Conservation (phyloP, 37 sponge, comb jelly and placozoan species). For the Axinella damicornis region DNA sequence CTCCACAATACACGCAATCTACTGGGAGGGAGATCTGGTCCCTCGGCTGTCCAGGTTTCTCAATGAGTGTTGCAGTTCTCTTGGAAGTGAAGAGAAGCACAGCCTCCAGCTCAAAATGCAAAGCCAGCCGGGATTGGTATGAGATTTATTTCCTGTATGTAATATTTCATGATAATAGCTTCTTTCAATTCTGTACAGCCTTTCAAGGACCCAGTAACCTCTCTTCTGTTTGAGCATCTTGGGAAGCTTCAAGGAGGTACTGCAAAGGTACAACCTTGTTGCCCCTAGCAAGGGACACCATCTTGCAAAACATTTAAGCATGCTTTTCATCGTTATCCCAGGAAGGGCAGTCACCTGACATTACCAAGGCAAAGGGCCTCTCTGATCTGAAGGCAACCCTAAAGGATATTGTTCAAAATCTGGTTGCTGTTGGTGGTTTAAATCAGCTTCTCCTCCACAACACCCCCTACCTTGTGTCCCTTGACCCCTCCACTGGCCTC, state of each 20-base stretch:
- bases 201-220: neutral
- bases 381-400: no score
- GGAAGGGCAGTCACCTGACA: no score
- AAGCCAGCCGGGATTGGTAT: neutral
- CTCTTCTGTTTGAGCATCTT: neutral
- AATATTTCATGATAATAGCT: no score
- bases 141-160: neutral
- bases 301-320: no score
- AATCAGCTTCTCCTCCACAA: no score
- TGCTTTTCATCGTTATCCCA: no score
- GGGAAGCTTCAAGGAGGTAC: neutral
- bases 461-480: no score
- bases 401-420: no score
- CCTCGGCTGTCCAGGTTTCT: neutral
- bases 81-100: neutral
- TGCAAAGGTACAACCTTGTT: neutral
- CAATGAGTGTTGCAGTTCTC: neutral
- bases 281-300: neutral
- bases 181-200: neutral
- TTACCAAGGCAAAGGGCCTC: no score
- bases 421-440: no score
- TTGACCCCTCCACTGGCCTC: neutral
- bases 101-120: no score
- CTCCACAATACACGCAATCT: neutral
- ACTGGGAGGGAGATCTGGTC: conserved; percentile 1